Evolutionary conservation across 2,797 vertebrate species (phyloP).

Genomic region (Urophycis tenuis): DNA sequence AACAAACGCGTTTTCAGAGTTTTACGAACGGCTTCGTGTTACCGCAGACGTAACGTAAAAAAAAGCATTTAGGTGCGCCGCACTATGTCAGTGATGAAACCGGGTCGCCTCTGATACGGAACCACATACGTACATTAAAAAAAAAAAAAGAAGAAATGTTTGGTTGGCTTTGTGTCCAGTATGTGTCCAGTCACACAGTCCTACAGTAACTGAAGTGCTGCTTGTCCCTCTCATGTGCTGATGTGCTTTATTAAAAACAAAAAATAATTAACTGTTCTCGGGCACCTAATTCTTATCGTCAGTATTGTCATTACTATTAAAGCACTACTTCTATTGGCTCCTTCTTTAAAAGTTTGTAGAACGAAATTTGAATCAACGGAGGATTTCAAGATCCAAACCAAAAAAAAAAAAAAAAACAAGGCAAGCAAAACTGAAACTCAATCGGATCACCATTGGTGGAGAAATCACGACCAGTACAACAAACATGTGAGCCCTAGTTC

Average conservation of each 20-base stretch:
- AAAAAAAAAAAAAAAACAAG: conserved; percentile 19
- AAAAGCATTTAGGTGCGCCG: conserved; percentile 54
- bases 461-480: conserved; percentile 14
- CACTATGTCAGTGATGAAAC: conserved; percentile 47
- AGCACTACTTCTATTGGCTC: conserved; percentile 44
- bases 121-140: conserved; percentile 27
- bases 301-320: conserved; percentile 60
- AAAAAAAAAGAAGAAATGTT: conserved; percentile 26
- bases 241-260: conserved; percentile 63
- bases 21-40: conserved; percentile 28
- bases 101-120: conserved; percentile 59
- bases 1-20: neutral
- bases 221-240: conserved; percentile 67
- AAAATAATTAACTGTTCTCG: conserved; percentile 58
- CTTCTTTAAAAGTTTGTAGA: conserved; percentile 26
- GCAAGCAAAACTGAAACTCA: conserved; percentile 5
- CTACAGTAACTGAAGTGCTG: conserved; percentile 64
- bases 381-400: conserved; percentile 18
- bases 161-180: conserved; percentile 65
- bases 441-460: conserved; percentile 14
- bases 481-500: conserved; percentile 26
- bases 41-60: conserved; percentile 36
- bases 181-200: conserved; percentile 61
- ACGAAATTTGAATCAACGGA: conserved; percentile 26
- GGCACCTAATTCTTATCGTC: conserved; percentile 64